A percentile compares a stretch with the other conserved stretches of the same genome.
phyloP scores from a whole-genome alignment of 2,888 invertebrate genomes.

The Megastigmus dorsalis region DNA sequence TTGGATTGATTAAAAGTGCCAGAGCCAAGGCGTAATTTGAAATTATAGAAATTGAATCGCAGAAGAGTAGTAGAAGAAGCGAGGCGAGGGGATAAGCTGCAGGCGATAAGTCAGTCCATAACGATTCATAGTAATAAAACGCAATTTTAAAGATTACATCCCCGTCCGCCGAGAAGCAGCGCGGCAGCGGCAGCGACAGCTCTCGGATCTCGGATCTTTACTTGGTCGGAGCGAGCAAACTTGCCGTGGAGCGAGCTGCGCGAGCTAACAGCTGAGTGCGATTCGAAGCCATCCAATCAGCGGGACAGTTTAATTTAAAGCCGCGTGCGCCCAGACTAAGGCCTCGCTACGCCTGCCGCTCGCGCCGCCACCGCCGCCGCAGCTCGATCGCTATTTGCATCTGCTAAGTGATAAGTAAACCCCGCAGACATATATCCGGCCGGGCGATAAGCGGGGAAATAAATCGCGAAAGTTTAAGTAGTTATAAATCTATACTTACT shows the following conservation, averaged over 20 bases:
- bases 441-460: constrained; percentile 74
- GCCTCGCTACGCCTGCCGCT: too few species aligned
- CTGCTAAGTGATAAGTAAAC: constrained; percentile 74
- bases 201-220: constrained; percentile 30
- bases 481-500: constrained; percentile 74
- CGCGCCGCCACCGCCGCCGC: constrained; percentile 32
- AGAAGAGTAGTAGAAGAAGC: neutral
- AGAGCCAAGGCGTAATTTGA: constrained; percentile 18
- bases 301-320: constrained; percentile 65
- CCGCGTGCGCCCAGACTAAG: too few species aligned
- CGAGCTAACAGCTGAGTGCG: constrained; percentile 48
- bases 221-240: constrained; percentile 30
- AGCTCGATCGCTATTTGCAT: constrained; percentile 69
- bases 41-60: constrained; percentile 50
- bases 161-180: neutral
- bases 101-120: constrained; percentile 31
- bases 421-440: constrained; percentile 71
- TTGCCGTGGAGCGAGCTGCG: constrained; percentile 39
- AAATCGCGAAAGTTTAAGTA: constrained; percentile 75
- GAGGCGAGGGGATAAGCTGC: neutral
- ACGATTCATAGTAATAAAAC: constrained; percentile 48
- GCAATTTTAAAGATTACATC: constrained; percentile 56
- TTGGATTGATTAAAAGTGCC: constrained; percentile 44
- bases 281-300: constrained; percentile 62
- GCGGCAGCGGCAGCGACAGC: too few species aligned